Evolutionary conservation across 35 echinoderm and acorn worm genomes (phyloP), one percentile per base, ranked within the genome.

Genomic region (Apostichopus japonicus): DNA sequence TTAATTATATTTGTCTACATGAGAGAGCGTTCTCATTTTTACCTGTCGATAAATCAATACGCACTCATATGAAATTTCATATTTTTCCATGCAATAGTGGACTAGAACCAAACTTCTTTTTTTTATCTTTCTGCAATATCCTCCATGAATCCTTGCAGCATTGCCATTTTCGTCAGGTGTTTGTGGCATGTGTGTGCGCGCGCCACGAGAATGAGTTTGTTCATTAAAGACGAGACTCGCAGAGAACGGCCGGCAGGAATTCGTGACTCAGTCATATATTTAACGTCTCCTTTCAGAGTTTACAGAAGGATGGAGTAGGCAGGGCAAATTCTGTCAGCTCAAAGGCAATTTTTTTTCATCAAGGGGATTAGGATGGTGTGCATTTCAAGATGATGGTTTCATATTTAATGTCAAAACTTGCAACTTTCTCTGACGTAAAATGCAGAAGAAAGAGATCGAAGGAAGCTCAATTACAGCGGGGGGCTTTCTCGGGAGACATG

Each of bases 381-480:
- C 53, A n/a, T 84, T 84, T 84, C 21, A 84, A 84, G 22, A 84
- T 84, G 81, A 84, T 57, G n/a, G 16, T 84, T 57, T 55, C 81
- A 84, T 84, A 75, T 75, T 75, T 75, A 75, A 75, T 75, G 71
- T 75, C 71, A 75, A 75, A 75, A 10, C 13, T 24, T 19, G 63
- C 63, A 67, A 75, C 13, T n/a, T 75, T 8, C 16, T 19, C 22
- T 75, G 22, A 75, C 71, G 4, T 23, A 75, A 67, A 75, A 23
- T 21, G 71, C 71, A 75, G 71, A 6, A 75, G 7, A 44, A 44
- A 6, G 22, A 75, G 71, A 75, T 19, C 14, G 22, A 21, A 75
- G 22, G 71, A 75, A 75, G 71, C 71, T 75, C 71, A 7, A 75
- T 75, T 75, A 21, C 71, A 19, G 17, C 17, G 16, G 71, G 71